Conservation (phyloP, 2,113 vertebrate genomes). For the Argyrosomus japonicus region DNA sequence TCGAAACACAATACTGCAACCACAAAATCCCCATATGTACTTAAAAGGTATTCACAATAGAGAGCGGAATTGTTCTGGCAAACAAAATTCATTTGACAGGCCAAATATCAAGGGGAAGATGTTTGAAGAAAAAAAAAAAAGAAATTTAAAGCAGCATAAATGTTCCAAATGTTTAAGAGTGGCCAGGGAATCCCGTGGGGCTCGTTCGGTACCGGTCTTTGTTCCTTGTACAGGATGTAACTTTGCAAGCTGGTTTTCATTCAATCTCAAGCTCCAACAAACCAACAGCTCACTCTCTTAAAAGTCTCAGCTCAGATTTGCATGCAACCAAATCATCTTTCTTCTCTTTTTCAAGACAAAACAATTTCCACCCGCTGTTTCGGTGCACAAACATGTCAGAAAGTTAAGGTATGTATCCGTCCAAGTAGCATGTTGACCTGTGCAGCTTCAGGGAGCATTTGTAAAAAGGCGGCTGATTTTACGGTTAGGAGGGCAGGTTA, state of each 20-base stretch:
- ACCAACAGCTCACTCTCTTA: conserved; percentile 3
- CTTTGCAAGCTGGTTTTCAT: conserved; percentile 78
- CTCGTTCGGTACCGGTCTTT: conserved; percentile 73
- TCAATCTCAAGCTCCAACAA: conserved; percentile 39
- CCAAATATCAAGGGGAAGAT: conserved; percentile 78
- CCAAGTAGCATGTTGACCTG: conserved; percentile 62
- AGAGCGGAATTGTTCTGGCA: conserved; percentile 70
- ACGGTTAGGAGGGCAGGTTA: conserved; percentile 81
- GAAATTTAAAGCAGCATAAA: conserved; percentile 81
- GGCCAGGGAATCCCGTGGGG: conserved; percentile 69
- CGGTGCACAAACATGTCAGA: conserved; percentile 60
- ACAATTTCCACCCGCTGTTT: conserved; percentile 30
- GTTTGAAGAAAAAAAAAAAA: conserved; percentile 48
- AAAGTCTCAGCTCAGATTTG: neutral
- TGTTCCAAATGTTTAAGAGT: conserved; percentile 81
- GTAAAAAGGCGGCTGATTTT: conserved; percentile 79
- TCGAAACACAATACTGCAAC: conserved; percentile 68
- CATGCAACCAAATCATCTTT: conserved; percentile 31
- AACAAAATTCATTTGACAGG: conserved; percentile 73
- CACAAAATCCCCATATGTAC: conserved; percentile 70
- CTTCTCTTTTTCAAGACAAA: neutral
- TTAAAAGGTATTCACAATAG: conserved; percentile 70
- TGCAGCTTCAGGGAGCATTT: conserved; percentile 62
- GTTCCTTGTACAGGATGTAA: conserved; percentile 79
- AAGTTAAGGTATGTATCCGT: conserved; percentile 54